Evolutionary conservation across 2,113 vertebrate genomes (phyloP).

Genomic region (Serinus canaria): DNA sequence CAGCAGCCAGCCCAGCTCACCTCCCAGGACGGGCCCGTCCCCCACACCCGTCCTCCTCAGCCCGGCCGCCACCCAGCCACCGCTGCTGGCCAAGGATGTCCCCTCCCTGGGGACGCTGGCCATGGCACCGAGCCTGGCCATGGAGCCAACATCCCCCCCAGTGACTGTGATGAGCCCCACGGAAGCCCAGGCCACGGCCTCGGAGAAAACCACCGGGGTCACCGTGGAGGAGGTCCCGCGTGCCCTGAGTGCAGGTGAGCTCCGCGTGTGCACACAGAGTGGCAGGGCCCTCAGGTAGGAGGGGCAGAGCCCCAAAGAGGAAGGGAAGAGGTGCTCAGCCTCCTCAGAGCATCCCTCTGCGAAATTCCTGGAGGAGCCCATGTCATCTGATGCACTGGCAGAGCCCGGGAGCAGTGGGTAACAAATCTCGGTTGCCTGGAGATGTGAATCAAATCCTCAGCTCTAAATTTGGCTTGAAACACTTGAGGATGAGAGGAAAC

Average conservation of each 20-base stretch:
- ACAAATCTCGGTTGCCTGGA: neutral
- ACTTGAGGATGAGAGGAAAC: neutral
- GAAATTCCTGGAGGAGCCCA: neutral
- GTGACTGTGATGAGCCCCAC: neutral
- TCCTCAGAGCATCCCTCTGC: neutral
- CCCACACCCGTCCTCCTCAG: rapidly evolving
- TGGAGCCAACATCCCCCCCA: neutral
- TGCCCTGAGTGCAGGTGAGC: conserved; percentile 72
- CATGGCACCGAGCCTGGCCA: neutral
- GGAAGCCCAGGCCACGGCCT: neutral
- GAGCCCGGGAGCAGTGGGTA: neutral
- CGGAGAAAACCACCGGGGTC: neutral
- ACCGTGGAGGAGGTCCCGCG: conserved; percentile 64
- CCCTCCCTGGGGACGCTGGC: neutral
- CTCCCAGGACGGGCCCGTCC: neutral
- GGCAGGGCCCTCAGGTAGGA: neutral
- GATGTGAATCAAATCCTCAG: neutral
- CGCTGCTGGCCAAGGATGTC: neutral
- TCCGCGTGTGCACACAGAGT: rapidly evolving
- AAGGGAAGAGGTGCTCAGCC: neutral
- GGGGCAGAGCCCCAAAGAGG: rapidly evolving
- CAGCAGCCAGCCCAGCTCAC: neutral
- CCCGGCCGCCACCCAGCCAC: neutral
- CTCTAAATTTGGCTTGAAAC: neutral
- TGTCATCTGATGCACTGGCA: neutral